Conservation (phyloP, 2,797 vertebrate genomes). For the Erethizon dorsatum region DNA sequence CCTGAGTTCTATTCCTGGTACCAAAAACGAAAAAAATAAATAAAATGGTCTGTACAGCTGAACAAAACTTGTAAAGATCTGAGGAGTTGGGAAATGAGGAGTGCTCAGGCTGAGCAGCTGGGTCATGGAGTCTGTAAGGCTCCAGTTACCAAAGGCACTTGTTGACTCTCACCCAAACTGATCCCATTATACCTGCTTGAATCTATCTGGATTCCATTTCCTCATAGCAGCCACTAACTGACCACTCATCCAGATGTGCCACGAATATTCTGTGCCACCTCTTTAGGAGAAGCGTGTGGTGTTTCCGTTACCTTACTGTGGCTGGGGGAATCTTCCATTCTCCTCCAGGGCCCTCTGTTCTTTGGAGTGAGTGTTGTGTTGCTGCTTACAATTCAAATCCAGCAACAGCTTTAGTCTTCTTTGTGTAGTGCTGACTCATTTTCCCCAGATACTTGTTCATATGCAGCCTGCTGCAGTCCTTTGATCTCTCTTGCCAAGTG, state of each 20-base stretch:
- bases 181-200: slow-evolving; percentile 5
- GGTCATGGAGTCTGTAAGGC: slow-evolving; percentile 15
- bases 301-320: slow-evolving; percentile 26
- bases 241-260: slow-evolving; percentile 35
- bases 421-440: slow-evolving; percentile 61
- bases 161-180: background rate
- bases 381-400: background rate
- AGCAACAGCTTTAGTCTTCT: background rate
- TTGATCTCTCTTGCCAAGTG: slow-evolving; percentile 65
- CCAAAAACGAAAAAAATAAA: background rate
- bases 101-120: background rate
- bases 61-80: slow-evolving; percentile 25
- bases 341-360: slow-evolving; percentile 3
- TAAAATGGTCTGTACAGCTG: slow-evolving; percentile 5
- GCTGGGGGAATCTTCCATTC: slow-evolving; percentile 25
- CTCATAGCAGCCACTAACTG: background rate
- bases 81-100: slow-evolving; percentile 53
- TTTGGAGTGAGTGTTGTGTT: background rate
- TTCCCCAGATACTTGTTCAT: slow-evolving; percentile 36
- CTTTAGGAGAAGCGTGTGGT: slow-evolving; percentile 25
- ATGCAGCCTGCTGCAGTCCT: background rate
- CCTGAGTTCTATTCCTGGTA: background rate
- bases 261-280: slow-evolving; percentile 24
- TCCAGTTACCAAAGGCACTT: background rate
- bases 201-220: slow-evolving; percentile 45